These are phyloP conservation scores for Cyclophora punctaria DNA, from an alignment of 2,888 invertebrate genomes.

Conservation along the genomic window DNA sequence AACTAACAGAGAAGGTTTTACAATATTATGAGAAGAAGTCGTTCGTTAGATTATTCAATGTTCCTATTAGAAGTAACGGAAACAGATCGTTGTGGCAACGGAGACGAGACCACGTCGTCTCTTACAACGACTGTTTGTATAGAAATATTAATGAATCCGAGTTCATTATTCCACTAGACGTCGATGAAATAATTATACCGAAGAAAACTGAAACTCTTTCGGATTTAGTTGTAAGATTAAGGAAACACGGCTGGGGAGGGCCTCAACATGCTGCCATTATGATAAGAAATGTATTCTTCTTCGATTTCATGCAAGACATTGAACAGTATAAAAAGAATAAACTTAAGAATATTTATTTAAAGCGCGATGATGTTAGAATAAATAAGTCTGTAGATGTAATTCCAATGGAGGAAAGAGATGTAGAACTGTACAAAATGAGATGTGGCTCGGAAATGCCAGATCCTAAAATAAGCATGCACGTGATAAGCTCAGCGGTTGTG, in stretches of 20 bases:
- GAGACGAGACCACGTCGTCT: slow-evolving; percentile 82
- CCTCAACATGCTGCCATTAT: slow-evolving; percentile 76
- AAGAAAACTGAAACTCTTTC: slow-evolving; percentile 74
- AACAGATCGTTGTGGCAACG: slow-evolving; percentile 74
- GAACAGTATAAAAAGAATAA: slow-evolving; percentile 33
- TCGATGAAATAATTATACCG: slow-evolving; percentile 84
- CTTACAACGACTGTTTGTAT: slow-evolving; percentile 87
- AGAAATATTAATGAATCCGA: slow-evolving; percentile 79
- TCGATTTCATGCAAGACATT: slow-evolving; percentile 67
- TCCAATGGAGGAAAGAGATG: slow-evolving; percentile 31
- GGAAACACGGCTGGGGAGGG: slow-evolving; percentile 53
- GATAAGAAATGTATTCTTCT: slow-evolving; percentile 81
- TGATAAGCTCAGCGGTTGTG: slow-evolving; percentile 71
- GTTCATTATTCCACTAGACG: slow-evolving; percentile 80
- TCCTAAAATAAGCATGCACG: slow-evolving; percentile 65
- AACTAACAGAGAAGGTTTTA: slow-evolving; percentile 71
- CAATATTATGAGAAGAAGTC: slow-evolving; percentile 70
- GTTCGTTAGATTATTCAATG: slow-evolving; percentile 62
- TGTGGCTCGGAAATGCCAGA: slow-evolving; percentile 41
- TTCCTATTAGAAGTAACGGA: slow-evolving; percentile 67
- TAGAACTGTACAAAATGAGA: slow-evolving; percentile 33
- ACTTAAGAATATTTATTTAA: slow-evolving; percentile 38
- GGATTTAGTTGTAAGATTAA: slow-evolving; percentile 68
- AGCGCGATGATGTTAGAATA: slow-evolving; percentile 63
- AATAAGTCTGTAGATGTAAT: slow-evolving; percentile 35